Base-by-base conservation (phyloP, 2,888 invertebrate species). In the Neoascia interrupta region DNA sequence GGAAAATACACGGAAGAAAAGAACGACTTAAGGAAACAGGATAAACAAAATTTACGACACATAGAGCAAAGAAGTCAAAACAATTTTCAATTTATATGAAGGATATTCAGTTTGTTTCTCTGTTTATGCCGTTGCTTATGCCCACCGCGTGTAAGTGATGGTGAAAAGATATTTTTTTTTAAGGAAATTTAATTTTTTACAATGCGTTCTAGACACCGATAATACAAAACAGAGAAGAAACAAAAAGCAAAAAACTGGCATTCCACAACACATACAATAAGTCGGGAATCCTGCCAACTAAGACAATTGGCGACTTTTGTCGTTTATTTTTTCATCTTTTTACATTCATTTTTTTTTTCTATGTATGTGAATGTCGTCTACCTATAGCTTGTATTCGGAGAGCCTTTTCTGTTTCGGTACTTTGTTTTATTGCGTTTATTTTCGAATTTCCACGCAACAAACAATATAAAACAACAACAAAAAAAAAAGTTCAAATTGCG, bases 11-110 rank as follows among this genome's bases (percentile, higher is more conserved):
- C 3, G n/a, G 4, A 31, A 13, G 28, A 26, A 23, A 31, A n/a
- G 11, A 49, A 5, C 11, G 13, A 8, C n/a, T 15, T 6, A 47
- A 21, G 70, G 47, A 66, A 66, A 19, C 54, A 56, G 61, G 49
- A 72, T 66, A 73, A 79, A 79, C 41, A 56, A 66, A 66, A 79
- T 79, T 68, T 73, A 79, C 72, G 66, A 56, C 66, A 61, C 54
- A 61, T 19, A 70, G 56, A 51, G 56, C 54, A 76, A 76, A 72
- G 53, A 70, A 70, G 53, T 41, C 47, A 64, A 72, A 64, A 54
- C 49, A 54, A 58, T 60, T 70, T 72, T 41, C 51, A 64, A 64
- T 72, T 76, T 76, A 58, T 76, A 66, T 56, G 28, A 58, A 66
- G 51, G 39, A 41, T 41, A 56, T 64, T 43, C 15, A 6, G 5